Evolutionary conservation across 2,113 vertebrate genomes (phyloP).

Genomic region (Laticauda colubrina): DNA sequence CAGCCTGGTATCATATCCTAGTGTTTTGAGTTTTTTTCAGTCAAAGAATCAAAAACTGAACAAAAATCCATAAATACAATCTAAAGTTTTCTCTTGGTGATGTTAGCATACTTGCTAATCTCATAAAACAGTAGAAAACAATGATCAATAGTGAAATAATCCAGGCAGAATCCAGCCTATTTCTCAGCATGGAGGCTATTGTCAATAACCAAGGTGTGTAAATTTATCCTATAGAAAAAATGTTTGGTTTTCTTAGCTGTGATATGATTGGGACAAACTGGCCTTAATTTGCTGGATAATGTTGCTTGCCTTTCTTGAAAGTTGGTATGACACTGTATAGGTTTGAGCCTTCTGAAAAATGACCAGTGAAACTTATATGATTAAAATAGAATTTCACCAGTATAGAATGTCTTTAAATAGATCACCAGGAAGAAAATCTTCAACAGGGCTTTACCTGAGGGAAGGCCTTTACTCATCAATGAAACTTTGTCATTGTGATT

Average conservation of each 20-base stretch:
- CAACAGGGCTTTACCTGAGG: background rate
- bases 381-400: background rate
- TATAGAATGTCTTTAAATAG: background rate
- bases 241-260: background rate
- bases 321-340: background rate
- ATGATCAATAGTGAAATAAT: background rate
- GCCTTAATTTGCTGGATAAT: background rate
- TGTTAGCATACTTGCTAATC: background rate
- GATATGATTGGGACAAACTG: background rate
- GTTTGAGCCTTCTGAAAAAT: background rate
- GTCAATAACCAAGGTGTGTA: background rate
- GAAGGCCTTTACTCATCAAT: background rate
- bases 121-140: background rate
- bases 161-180: background rate
- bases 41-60: background rate
- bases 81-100: background rate
- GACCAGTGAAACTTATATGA: background rate
- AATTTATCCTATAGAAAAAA: background rate
- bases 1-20: background rate
- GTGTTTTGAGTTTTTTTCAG: background rate
- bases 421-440: background rate
- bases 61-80: background rate
- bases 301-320: background rate
- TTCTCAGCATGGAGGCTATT: background rate
- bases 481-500: background rate